phyloP scores from a whole-genome alignment of 92 coral and sea anemone genomes.

The Blastomussa wellsi region DNA sequence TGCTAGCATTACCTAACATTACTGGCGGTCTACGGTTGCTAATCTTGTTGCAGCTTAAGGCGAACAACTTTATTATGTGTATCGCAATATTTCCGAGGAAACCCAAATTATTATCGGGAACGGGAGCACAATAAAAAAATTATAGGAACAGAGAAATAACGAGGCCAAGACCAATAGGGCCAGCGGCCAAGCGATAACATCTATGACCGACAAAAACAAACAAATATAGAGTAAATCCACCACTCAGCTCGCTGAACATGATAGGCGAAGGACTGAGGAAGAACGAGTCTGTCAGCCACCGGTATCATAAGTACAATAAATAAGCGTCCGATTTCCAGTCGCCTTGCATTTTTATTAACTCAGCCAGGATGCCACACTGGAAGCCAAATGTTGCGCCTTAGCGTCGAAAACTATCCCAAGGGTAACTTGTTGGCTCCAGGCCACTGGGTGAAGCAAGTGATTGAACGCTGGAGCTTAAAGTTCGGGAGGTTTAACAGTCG shows the following conservation, averaged over 20 bases:
- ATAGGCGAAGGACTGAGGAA: background rate
- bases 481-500: background rate
- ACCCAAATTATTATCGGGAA: too few relatives aligned
- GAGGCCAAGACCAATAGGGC: background rate
- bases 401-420: background rate
- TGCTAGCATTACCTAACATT: too few relatives aligned
- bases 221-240: too few relatives aligned
- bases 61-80: too few relatives aligned
- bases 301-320: too few relatives aligned
- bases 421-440: background rate
- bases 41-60: too few relatives aligned
- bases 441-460: background rate
- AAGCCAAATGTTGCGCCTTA: slow-evolving; percentile 3
- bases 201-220: background rate
- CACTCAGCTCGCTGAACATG: background rate
- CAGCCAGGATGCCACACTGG: slow-evolving; percentile 2
- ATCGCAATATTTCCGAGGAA: too few relatives aligned
- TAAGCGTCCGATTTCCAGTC: slow-evolving; percentile 4
- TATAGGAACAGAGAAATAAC: background rate
- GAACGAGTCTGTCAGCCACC: slow-evolving; percentile 22
- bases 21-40: too few relatives aligned
- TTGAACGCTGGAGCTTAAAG: background rate
- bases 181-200: too few relatives aligned
- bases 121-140: background rate
- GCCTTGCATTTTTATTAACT: slow-evolving; percentile 2